Base-by-base conservation (phyloP, 2,113 vertebrate genomes). In the Campylomormyrus tamandua region DNA sequence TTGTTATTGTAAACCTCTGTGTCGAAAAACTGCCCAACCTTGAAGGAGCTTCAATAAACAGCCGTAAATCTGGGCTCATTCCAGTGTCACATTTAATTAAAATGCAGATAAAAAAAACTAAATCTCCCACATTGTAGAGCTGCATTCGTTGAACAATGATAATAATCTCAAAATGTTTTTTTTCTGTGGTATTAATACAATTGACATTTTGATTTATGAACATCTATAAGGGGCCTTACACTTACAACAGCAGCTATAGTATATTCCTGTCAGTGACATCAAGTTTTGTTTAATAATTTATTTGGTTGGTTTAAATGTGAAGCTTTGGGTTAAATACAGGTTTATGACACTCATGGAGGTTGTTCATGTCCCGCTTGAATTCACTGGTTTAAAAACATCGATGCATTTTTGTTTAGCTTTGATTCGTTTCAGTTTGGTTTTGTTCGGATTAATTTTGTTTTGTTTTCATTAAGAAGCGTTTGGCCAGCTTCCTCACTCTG, bases 1-100 rank as follows among this genome's bases (percentile, higher is more conserved):
- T 88, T 66, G 84, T 35, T 91, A 91, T 90, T 21, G 24, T 93
- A 93, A 93, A 93, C 93, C 56, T 92, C 91, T 80, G 35, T 13
- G 35, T 15, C n/a, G 84, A n/a, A 35, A 49, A 87, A 46, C 83
- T 24, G 42, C 6, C 46, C 83, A 21, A 48, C 15, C 46, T 17
- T 48, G 42, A n/a, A 84, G 83, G 9, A 5, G 45, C 83, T n/a
- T 13, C 17, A 46, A 24, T 84, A 84, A 46, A 48, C 45, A 19
- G 9, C 45, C 15, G 45, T 84, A 48, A 83, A 83, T 48, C 80
- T 83, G 80, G 39, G 19, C 80, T 83, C 39, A 39, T 45, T 48
- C 21, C 45, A 24, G 3, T 48, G 21, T 84, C 42, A 46, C 3
- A 48, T 48, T 24, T 48, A 53, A 89, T 27, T 74, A 62, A 70